phyloP scores from a whole-genome alignment of 1,140 invertebrate genomes.

The Cryptotermes secundus region DNA sequence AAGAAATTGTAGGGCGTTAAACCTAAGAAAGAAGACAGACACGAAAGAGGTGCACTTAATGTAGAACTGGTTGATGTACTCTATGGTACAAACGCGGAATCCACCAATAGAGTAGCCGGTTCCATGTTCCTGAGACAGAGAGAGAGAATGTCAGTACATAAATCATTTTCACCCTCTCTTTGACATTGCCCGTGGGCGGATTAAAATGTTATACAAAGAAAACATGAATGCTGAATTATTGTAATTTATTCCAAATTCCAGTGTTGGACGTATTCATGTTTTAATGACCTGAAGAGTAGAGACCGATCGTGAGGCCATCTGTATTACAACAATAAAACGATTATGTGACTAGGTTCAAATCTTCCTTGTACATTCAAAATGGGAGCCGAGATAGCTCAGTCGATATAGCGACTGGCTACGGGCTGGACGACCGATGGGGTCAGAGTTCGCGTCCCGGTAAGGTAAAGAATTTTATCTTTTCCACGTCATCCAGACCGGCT shows the following conservation, averaged over 20 bases:
- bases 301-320: not conserved
- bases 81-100: not conserved
- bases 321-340: not conserved
- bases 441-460: too few relatives aligned
- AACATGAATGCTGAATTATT: not conserved
- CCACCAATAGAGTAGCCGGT: not conserved
- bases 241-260: not conserved
- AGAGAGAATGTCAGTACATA: not conserved
- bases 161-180: not conserved
- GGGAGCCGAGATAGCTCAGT: too few relatives aligned
- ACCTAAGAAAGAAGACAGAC: too few relatives aligned
- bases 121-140: not conserved
- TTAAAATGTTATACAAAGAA: slow-evolving; percentile 2
- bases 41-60: too few relatives aligned
- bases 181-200: not conserved
- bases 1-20: too few relatives aligned
- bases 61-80: not conserved
- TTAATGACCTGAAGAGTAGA: not conserved
- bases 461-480: too few relatives aligned
- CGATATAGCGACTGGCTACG: too few relatives aligned
- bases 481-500: too few relatives aligned
- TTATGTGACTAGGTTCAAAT: not conserved
- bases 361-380: not conserved
- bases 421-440: too few relatives aligned
- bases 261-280: not conserved